phyloP scores from a whole-genome alignment of 1,140 invertebrate species.

The Drosophila virilis region DNA sequence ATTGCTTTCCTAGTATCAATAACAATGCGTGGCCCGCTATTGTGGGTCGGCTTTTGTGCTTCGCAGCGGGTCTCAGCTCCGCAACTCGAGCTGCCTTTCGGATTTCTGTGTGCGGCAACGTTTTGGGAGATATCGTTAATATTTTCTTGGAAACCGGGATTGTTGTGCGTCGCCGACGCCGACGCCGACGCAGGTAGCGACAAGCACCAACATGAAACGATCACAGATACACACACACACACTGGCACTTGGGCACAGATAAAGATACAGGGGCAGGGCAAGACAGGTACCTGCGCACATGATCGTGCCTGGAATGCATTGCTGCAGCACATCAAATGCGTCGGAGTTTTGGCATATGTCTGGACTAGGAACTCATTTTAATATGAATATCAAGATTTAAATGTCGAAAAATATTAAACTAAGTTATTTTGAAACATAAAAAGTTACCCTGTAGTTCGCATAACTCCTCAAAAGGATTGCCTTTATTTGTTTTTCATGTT shows the following conservation, averaged over 20 bases:
- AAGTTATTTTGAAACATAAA: no score
- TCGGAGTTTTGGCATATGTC: constrained; percentile 65
- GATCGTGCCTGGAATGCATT: constrained; percentile 65
- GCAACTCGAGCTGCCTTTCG: constrained; percentile 33
- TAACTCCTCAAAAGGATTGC: no score
- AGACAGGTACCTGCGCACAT: constrained; percentile 76
- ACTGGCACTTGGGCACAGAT: constrained; percentile 13
- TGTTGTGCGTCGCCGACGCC: constrained; percentile 51
- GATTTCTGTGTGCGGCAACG: constrained; percentile 63
- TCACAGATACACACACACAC: constrained; percentile 49
- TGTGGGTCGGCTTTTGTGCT: constrained; percentile 75
- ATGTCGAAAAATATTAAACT: no score
- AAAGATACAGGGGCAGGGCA: constrained; percentile 28
- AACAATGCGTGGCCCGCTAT: constrained; percentile 72
- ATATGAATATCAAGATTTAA: no score
- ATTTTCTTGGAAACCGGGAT: constrained; percentile 81
- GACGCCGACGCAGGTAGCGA: constrained; percentile 56
- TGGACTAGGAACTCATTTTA: background rate
- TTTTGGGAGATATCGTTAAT: constrained; percentile 80
- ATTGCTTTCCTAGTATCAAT: constrained; percentile 77
- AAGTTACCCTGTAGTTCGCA: no score
- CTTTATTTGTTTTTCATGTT: no score
- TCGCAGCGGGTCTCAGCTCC: constrained; percentile 56
- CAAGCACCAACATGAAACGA: constrained; percentile 37
- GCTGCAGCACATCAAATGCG: constrained; percentile 58